A percentile compares a stretch with the other conserved stretches of the same genome.
Evolutionary conservation across 2,888 invertebrate genomes (phyloP).

Genomic region (Acronicta psi): DNA sequence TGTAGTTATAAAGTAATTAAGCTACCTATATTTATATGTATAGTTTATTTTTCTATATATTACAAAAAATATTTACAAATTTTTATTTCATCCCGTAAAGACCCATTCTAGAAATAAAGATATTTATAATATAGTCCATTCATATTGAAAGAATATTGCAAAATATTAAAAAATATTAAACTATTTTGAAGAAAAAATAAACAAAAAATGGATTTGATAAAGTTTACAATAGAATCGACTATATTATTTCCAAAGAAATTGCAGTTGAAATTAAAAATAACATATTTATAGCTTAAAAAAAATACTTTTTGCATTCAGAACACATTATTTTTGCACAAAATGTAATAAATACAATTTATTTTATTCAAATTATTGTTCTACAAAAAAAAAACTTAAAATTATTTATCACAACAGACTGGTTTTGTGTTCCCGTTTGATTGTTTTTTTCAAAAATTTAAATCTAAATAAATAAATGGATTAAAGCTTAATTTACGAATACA

Average conservation of each 20-base stretch:
- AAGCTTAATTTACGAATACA: conserved; percentile 77
- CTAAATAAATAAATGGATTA: conserved; percentile 82
- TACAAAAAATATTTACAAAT: conserved; percentile 87
- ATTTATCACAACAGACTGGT: conserved; percentile 87
- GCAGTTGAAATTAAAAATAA: conserved; percentile 52
- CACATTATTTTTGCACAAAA: conserved; percentile 66
- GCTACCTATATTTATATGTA: conserved; percentile 88
- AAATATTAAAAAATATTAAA: conserved; percentile 27
- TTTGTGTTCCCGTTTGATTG: conserved; percentile 76
- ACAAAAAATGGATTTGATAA: conserved; percentile 16
- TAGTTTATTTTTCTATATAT: conserved; percentile 84
- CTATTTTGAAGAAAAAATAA: conserved; percentile 26
- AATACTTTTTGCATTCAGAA: conserved; percentile 59
- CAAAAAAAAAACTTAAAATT: conserved; percentile 75
- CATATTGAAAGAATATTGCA: conserved; percentile 25
- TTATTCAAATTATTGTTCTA: conserved; percentile 62
- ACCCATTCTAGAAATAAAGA: conserved; percentile 76
- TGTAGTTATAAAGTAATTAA: conserved; percentile 87
- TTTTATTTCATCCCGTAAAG: conserved; percentile 81
- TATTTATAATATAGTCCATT: conserved; percentile 59
- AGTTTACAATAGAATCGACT: conserved; percentile 49
- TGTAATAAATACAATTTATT: conserved; percentile 64
- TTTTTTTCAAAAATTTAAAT: conserved; percentile 57
- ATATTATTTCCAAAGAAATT: conserved; percentile 57
- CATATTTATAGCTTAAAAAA: conserved; percentile 55